Evolutionary conservation across 2,888 invertebrate genomes (phyloP).

Genomic region (Acrobasis consociella): DNA sequence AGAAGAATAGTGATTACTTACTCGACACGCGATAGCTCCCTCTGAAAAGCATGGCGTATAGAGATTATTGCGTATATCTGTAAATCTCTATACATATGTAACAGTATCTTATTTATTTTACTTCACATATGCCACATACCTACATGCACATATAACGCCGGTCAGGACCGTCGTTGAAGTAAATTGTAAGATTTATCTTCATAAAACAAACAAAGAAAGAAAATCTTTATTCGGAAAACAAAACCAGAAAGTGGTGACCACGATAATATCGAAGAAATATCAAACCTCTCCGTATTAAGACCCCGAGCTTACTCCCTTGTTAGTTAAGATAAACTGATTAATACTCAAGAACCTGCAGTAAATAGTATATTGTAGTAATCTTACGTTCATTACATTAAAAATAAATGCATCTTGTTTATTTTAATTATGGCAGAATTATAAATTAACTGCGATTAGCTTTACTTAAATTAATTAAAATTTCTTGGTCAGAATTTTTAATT

Average conservation of each 20-base stretch:
- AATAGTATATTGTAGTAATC: slow-evolving; percentile 2
- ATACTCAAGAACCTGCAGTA: neutral
- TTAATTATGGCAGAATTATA: neutral
- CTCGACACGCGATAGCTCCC: too few relatives aligned
- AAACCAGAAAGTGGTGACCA: too few relatives aligned
- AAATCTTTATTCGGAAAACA: too few relatives aligned
- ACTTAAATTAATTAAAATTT: neutral
- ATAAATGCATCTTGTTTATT: neutral
- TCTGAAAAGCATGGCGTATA: too few relatives aligned
- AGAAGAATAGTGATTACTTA: neutral
- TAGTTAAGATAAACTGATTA: slow-evolving; percentile 6
- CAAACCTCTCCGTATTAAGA: slow-evolving; percentile 7
- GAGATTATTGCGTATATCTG: too few relatives aligned
- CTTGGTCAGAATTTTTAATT: neutral
- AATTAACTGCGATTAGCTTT: neutral
- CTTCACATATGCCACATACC: neutral
- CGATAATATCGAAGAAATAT: neutral
- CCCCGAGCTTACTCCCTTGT: slow-evolving; percentile 1
- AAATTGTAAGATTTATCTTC: neutral
- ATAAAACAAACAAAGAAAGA: too few relatives aligned
- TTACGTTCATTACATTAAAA: neutral
- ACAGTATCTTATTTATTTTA: too few relatives aligned
- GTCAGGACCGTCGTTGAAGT: neutral
- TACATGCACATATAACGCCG: neutral
- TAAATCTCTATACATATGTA: too few relatives aligned